Evolutionary conservation across 1,140 invertebrate species (phyloP).

Genomic region (Galendromus occidentalis): DNA sequence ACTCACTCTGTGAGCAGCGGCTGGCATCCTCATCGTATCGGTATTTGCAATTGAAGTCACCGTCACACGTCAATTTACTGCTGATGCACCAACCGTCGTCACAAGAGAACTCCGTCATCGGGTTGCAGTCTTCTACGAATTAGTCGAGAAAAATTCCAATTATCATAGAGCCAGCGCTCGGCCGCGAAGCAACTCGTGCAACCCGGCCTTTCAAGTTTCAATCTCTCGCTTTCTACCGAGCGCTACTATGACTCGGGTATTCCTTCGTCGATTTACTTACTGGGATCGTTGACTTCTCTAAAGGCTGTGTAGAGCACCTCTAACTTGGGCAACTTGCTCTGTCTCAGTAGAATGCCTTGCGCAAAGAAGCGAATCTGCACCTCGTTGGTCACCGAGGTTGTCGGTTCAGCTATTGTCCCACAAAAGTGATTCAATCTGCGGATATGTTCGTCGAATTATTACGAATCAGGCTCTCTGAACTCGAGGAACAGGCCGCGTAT

Average conservation of each 20-base stretch:
- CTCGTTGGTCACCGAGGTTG: conserved; percentile 27
- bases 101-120: conserved; percentile 23
- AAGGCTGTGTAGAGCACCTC: conserved; percentile 48
- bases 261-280: too few species aligned
- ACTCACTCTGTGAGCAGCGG: conserved; percentile 23
- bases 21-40: conserved; percentile 54
- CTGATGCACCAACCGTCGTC: conserved; percentile 42
- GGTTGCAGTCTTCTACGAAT: conserved; percentile 21
- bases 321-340: conserved; percentile 33
- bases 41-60: conserved; percentile 51
- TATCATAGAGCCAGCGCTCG: background rate
- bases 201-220: background rate
- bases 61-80: conserved; percentile 45
- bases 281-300: conserved; percentile 33
- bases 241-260: too few species aligned
- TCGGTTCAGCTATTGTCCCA: conserved; percentile 50
- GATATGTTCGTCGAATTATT: background rate
- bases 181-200: too few species aligned
- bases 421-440: conserved; percentile 43
- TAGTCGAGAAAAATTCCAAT: background rate
- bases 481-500: too few species aligned
- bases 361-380: conserved; percentile 49
- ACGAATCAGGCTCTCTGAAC: too few species aligned
- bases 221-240: background rate
- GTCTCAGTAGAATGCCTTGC: conserved; percentile 22